phyloP scores from a whole-genome alignment of 2,888 invertebrate species.

The Mycalesis mineus region DNA sequence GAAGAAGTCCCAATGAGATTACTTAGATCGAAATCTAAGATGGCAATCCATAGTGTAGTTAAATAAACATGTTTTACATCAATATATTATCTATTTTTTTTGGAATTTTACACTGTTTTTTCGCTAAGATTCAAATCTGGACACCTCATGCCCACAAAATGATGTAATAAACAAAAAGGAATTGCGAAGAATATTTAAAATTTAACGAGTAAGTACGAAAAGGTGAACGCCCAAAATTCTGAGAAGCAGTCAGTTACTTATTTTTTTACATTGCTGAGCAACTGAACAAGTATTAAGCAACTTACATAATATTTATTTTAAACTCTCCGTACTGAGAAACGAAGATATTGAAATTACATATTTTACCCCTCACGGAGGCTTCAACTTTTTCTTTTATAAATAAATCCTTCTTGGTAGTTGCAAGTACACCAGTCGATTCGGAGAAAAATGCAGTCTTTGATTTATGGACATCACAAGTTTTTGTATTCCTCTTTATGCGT shows the following conservation, averaged over 20 bases:
- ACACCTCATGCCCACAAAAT: too few species aligned
- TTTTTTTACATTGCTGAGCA: neutral
- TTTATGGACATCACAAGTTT: neutral
- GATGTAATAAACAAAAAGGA: too few species aligned
- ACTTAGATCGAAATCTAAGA: too few species aligned
- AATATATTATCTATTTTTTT: too few species aligned
- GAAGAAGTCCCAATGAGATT: too few species aligned
- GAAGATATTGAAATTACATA: neutral
- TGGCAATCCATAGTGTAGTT: too few species aligned
- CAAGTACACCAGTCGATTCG: constrained; percentile 5
- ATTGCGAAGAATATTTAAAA: neutral
- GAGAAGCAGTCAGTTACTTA: neutral
- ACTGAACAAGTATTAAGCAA: neutral
- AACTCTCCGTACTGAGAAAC: neutral
- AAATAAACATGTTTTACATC: too few species aligned
- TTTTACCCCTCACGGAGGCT: neutral
- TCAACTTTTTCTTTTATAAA: neutral
- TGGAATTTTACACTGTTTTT: too few species aligned
- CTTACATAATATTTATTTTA: neutral
- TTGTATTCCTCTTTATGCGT: neutral
- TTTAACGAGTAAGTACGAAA: neutral
- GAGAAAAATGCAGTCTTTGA: constrained; percentile 9
- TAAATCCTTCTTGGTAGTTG: neutral
- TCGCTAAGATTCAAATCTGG: too few species aligned
- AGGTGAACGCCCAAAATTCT: neutral